phyloP scores from a whole-genome alignment of 1,140 invertebrate species.

The Drosophila orena region DNA sequence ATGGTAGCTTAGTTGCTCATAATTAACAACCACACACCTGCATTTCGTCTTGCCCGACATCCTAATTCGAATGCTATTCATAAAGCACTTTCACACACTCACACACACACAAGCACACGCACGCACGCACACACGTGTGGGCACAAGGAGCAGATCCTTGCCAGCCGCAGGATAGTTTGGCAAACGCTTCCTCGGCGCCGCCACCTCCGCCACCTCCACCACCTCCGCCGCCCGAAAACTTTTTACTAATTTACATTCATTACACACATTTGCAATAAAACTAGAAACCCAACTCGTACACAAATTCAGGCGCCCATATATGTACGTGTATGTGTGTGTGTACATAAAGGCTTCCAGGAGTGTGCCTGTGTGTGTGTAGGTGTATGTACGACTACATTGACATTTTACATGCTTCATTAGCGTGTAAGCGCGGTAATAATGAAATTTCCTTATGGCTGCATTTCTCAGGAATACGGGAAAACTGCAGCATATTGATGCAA shows the following conservation, averaged over 20 bases:
- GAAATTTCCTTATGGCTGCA: slow-evolving; percentile 82
- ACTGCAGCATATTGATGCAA: slow-evolving; percentile 68
- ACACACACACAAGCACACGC: neutral
- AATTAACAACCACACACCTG: slow-evolving; percentile 56
- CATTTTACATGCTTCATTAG: slow-evolving; percentile 83
- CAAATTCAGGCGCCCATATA: slow-evolving; percentile 19
- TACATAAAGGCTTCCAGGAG: slow-evolving; percentile 9
- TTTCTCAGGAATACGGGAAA: slow-evolving; percentile 30
- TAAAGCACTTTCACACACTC: slow-evolving; percentile 37
- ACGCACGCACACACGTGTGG: neutral
- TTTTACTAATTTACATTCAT: slow-evolving; percentile 83
- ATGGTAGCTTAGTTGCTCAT: slow-evolving; percentile 45
- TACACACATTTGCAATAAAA: slow-evolving; percentile 83
- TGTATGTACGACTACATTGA: slow-evolving; percentile 66
- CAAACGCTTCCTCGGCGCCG: slow-evolving; percentile 34
- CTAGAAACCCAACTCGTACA: slow-evolving; percentile 64
- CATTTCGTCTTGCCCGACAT: slow-evolving; percentile 51
- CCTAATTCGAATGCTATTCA: slow-evolving; percentile 75
- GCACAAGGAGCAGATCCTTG: slow-evolving; percentile 54
- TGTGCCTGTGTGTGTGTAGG: neutral
- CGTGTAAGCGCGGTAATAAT: slow-evolving; percentile 83
- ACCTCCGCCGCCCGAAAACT: slow-evolving; percentile 59
- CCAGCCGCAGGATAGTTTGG: slow-evolving; percentile 70
- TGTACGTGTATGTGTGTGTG: neutral
- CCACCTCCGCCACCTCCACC: slow-evolving; percentile 4